phyloP scores from a whole-genome alignment of 2,797 vertebrate species.

The Crotalus adamanteus region DNA sequence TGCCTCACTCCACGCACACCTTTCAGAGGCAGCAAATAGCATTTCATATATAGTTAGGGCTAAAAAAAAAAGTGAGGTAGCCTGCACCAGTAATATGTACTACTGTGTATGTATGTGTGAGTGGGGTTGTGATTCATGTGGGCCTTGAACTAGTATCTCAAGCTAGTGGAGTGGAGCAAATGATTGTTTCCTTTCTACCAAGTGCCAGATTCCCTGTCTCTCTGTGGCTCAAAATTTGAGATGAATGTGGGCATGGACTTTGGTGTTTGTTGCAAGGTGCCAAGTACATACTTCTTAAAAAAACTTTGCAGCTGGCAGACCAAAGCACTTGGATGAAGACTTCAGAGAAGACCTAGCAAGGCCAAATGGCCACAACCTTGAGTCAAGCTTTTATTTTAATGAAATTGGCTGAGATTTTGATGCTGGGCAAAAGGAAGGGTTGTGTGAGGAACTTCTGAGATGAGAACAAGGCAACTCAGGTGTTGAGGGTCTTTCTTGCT shows the following conservation, averaged over 20 bases:
- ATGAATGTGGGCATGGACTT: neutral
- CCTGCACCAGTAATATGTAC: neutral
- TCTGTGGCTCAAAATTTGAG: too few species aligned
- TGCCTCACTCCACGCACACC: neutral
- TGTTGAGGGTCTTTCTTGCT: neutral
- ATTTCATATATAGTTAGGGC: neutral
- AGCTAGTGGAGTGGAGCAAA: too few species aligned
- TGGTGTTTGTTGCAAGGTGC: neutral
- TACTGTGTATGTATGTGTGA: neutral
- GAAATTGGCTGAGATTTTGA: neutral
- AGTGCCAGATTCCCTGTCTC: neutral
- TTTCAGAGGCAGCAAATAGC: neutral
- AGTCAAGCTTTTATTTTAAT: conserved; percentile 2
- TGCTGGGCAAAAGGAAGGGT: neutral
- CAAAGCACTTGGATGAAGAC: neutral
- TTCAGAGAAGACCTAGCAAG: neutral
- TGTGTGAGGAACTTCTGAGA: neutral
- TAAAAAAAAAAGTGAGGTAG: neutral
- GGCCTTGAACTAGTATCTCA: neutral
- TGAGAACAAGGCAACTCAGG: neutral
- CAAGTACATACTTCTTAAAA: neutral
- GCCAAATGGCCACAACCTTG: neutral
- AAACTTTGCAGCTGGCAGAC: neutral
- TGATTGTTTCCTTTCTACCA: neutral
- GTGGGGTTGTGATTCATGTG: neutral